phyloP scores from a whole-genome alignment of 2,797 vertebrate genomes.

The Syngnathus acus region DNA sequence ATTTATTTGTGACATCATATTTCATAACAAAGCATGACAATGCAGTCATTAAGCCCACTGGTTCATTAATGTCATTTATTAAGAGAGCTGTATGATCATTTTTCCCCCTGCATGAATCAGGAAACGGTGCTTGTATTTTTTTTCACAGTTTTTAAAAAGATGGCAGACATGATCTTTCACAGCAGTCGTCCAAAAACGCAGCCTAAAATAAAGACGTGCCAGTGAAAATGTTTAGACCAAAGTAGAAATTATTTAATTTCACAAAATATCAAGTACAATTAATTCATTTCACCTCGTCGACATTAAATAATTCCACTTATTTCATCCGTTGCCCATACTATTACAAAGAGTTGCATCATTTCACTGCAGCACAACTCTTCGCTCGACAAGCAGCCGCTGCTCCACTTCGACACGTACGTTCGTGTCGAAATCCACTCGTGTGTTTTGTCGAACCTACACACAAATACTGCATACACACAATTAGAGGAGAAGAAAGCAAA shows the following conservation, averaged over 20 bases:
- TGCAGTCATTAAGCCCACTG: not conserved
- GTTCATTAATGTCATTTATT: not conserved
- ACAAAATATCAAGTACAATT: conserved; percentile 79
- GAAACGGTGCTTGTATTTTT: not conserved
- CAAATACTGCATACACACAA: conserved; percentile 71
- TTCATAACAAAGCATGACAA: not conserved
- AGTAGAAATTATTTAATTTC: conserved; percentile 81
- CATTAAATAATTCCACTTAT: conserved; percentile 75
- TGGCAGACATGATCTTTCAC: not conserved
- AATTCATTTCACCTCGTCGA: conserved; percentile 68
- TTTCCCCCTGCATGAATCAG: not conserved
- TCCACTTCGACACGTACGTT: conserved; percentile 60
- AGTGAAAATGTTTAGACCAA: conserved; percentile 60
- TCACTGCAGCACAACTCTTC: conserved; percentile 80
- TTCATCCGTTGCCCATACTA: conserved; percentile 79
- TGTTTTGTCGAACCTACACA: conserved; percentile 65
- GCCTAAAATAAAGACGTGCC: conserved; percentile 35
- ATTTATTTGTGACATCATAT: conserved; percentile 10
- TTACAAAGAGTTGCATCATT: conserved; percentile 84
- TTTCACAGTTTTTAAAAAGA: not conserved
- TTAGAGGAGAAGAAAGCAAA: conserved; percentile 58
- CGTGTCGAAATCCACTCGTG: conserved; percentile 65
- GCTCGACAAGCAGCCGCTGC: conserved; percentile 68
- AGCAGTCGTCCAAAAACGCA: not conserved
- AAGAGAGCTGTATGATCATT: not conserved